phyloP scores from a whole-genome alignment of 2,797 vertebrate genomes.

The Amblyopsis hoosieri region DNA sequence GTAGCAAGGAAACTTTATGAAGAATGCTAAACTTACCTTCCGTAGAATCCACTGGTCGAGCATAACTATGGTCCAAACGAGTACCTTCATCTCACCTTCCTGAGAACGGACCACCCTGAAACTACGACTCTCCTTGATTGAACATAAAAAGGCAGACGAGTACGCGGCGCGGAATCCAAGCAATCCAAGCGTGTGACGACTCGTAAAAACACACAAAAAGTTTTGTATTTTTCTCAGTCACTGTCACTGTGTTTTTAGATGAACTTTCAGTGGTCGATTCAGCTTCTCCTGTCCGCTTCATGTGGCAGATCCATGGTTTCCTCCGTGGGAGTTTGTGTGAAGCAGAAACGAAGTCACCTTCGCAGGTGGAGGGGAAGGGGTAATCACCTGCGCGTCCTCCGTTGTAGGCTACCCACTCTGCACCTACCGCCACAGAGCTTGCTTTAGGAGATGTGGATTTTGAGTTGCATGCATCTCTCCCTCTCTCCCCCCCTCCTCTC shows the following conservation, averaged over 20 bases:
- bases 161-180: slow-evolving; percentile 46
- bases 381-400: slow-evolving; percentile 48
- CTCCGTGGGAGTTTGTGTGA: slow-evolving; percentile 62
- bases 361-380: slow-evolving; percentile 18
- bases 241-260: slow-evolving; percentile 35
- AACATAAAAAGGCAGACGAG: slow-evolving; percentile 69
- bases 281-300: slow-evolving; percentile 65
- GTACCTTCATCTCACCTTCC: slow-evolving; percentile 82
- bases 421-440: slow-evolving; percentile 47
- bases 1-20: neutral
- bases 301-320: slow-evolving; percentile 71
- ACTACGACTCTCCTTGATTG: slow-evolving; percentile 72
- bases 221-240: slow-evolving; percentile 35
- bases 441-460: slow-evolving; percentile 58
- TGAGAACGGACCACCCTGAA: slow-evolving; percentile 66
- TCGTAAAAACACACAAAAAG: slow-evolving; percentile 40
- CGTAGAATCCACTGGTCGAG: slow-evolving; percentile 80
- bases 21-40: slow-evolving; percentile 66
- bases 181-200: slow-evolving; percentile 57
- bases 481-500: slow-evolving; percentile 3
- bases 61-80: slow-evolving; percentile 79
- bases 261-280: slow-evolving; percentile 61
- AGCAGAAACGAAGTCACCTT: slow-evolving; percentile 27
- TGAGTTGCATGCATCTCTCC: neutral
- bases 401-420: slow-evolving; percentile 32